Evolutionary conservation across 2,888 invertebrate genomes (phyloP).

Genomic region (Eristalis arbustorum): DNA sequence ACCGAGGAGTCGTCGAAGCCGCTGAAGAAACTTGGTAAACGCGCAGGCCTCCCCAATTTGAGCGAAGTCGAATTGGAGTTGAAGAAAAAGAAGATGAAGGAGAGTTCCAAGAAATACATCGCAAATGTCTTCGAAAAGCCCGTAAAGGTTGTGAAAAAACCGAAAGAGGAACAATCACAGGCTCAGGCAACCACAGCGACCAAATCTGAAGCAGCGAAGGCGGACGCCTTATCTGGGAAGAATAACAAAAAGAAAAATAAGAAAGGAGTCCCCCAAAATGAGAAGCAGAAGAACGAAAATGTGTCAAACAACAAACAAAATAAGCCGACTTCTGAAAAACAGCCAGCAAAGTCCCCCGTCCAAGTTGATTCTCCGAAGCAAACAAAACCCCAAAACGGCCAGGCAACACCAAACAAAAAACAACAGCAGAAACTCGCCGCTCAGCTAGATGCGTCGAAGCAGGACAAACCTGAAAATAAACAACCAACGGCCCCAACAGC

Average conservation of each 20-base stretch:
- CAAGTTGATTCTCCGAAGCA: not conserved
- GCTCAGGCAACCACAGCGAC: not conserved
- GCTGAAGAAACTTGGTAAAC: conserved; percentile 73
- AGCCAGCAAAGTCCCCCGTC: not conserved
- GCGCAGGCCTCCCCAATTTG: conserved; percentile 77
- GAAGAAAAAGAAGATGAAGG: conserved; percentile 77
- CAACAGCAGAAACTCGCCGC: not conserved
- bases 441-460: not conserved
- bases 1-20: conserved; percentile 29
- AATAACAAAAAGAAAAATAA: conserved; percentile 11
- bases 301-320: not conserved
- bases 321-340: not conserved
- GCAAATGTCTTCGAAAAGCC: conserved; percentile 79
- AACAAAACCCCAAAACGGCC: not conserved
- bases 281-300: not conserved
- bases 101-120: conserved; percentile 77
- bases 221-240: not conserved
- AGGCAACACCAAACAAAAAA: not conserved
- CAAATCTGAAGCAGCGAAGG: not conserved
- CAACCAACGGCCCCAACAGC: not conserved
- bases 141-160: conserved; percentile 74
- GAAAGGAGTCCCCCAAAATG: conserved; percentile 31
- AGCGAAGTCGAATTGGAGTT: conserved; percentile 75
- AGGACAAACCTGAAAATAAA: not conserved
- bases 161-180: conserved; percentile 24